A percentile compares a stretch with the other conserved stretches of the same genome.
Evolutionary conservation across 1,140 invertebrate genomes (phyloP).

Genomic region (Drosophila setifemur): DNA sequence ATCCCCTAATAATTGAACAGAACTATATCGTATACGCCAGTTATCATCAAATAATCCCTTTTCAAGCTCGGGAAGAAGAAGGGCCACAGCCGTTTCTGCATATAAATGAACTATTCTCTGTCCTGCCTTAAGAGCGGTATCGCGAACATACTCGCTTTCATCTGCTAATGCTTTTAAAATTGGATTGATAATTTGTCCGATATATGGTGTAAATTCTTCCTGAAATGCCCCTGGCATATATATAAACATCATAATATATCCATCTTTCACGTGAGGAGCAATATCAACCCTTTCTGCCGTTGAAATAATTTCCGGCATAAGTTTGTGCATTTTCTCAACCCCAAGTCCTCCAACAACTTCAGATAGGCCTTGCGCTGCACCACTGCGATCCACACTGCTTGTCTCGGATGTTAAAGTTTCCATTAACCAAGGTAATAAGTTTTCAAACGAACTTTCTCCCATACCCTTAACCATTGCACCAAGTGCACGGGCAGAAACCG

Average conservation of each 20-base stretch:
- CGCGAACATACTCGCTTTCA: conserved; percentile 99
- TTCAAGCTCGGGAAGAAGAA: conserved; percentile 97
- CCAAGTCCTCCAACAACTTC: conserved; percentile 98
- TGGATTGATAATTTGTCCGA: conserved; percentile 98
- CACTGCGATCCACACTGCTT: conserved; percentile 97
- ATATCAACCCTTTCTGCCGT: conserved; percentile 97
- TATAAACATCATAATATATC: conserved; percentile 99
- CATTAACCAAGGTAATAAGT: conserved; percentile 98
- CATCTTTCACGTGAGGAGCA: conserved; percentile 98
- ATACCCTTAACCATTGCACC: conserved; percentile 98
- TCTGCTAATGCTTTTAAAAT: conserved; percentile 98
- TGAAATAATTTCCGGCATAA: conserved; percentile 99
- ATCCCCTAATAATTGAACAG: conserved; percentile 98
- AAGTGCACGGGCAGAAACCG: conserved; percentile 95
- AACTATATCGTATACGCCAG: conserved; percentile 98
- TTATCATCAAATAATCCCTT: conserved; percentile 97
- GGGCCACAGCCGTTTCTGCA: conserved; percentile 96
- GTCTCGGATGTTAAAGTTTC: conserved; percentile 97
- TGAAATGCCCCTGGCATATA: conserved; percentile 99
- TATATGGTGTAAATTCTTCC: conserved; percentile 97
- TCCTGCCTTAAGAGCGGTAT: conserved; percentile 97
- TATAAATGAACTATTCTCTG: conserved; percentile 98
- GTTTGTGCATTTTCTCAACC: conserved; percentile 95
- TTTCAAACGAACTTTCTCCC: conserved; percentile 97
- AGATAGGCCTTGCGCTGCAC: conserved; percentile 97